Percentiles rank a stretch among this genome's conserved stretches.
Evolutionary conservation across 2,797 vertebrate genomes (phyloP).

Genomic region (Distichodus sexfasciatus): DNA sequence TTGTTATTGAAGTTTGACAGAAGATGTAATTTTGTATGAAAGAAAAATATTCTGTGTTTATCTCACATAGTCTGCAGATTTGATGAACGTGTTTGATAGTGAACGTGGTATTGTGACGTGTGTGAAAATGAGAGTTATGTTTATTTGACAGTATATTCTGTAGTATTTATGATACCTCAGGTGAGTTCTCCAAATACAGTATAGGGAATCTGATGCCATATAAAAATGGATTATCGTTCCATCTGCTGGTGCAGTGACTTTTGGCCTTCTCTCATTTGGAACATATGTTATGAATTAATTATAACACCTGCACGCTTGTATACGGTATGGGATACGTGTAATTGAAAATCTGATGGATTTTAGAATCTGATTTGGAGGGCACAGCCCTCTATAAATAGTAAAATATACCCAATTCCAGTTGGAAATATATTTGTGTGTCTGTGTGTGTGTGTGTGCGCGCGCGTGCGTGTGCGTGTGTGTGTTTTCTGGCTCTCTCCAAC

Average conservation of each 20-base stretch:
- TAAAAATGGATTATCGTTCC: neutral
- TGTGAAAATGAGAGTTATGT: no score
- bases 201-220: neutral
- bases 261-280: neutral
- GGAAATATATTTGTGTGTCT: neutral
- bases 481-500: neutral
- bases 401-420: constrained; percentile 28
- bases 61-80: no score
- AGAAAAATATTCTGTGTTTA: no score
- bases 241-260: neutral
- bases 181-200: neutral
- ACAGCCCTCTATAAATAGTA: constrained; percentile 28
- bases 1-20: no score
- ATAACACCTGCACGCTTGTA: neutral
- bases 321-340: neutral
- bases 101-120: no score
- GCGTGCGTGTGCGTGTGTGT: neutral
- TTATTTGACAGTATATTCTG: neutral
- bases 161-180: neutral
- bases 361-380: neutral
- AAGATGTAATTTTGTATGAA: no score
- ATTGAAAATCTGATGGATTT: neutral
- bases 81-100: no score
- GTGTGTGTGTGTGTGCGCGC: neutral
- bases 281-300: constrained; percentile 9